Evolutionary conservation across 2,113 vertebrate species (phyloP).

Genomic region (Nesoenas mayeri): DNA sequence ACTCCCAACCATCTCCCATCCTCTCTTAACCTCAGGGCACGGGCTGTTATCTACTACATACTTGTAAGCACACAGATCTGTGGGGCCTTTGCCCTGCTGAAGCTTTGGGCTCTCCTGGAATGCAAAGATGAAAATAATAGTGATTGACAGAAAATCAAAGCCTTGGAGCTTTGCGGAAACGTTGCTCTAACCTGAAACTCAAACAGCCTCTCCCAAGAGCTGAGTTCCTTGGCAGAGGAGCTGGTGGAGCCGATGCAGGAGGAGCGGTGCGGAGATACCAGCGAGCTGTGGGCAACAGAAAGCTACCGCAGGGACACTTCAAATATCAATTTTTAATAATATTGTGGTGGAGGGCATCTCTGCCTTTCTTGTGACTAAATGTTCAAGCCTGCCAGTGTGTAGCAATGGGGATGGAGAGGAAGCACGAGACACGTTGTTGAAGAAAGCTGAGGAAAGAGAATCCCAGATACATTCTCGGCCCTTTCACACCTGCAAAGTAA

Average conservation of each 20-base stretch:
- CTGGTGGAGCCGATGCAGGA: neutral
- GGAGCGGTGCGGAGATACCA: neutral
- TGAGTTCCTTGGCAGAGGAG: rapidly evolving
- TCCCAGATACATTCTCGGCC: rapidly evolving
- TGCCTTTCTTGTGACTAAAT: neutral
- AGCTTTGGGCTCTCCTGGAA: neutral
- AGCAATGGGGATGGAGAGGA: neutral
- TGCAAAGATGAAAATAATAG: neutral
- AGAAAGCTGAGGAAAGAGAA: neutral
- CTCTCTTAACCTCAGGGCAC: neutral
- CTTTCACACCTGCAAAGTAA: neutral
- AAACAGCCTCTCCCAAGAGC: neutral
- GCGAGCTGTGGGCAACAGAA: neutral
- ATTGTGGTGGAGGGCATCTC: neutral
- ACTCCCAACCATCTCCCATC: neutral
- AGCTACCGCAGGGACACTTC: neutral
- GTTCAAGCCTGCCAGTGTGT: neutral
- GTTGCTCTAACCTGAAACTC: neutral
- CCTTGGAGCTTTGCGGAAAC: neutral
- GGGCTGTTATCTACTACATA: neutral
- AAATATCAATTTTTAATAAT: neutral
- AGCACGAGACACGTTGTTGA: neutral
- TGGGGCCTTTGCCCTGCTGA: neutral
- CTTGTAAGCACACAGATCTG: neutral
- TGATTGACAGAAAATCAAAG: neutral